These are phyloP conservation scores for Agrochola litura DNA, from an alignment of 2,888 invertebrate species.

Conservation along the genomic window DNA sequence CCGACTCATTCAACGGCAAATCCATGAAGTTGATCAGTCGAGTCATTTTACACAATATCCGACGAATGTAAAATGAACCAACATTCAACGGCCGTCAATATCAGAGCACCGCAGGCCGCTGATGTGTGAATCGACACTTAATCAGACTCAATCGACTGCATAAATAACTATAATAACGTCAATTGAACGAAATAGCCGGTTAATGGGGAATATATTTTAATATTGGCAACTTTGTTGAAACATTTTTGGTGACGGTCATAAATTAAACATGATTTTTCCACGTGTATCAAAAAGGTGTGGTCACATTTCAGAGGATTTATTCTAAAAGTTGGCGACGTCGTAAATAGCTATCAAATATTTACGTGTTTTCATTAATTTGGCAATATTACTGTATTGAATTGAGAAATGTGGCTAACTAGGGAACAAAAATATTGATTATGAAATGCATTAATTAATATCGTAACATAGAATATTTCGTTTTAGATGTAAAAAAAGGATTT, in stretches of 20 bases:
- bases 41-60: conserved; percentile 50
- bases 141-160: conserved; percentile 63
- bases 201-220: conserved; percentile 45
- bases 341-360: too few relatives aligned
- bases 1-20: conserved; percentile 5
- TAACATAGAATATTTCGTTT: too few relatives aligned
- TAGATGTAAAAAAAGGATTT: too few relatives aligned
- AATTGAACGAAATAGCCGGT: conserved; percentile 45
- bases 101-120: conserved; percentile 56
- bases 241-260: not conserved
- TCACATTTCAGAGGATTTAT: too few relatives aligned
- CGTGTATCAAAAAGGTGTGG: too few relatives aligned
- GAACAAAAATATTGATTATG: too few relatives aligned
- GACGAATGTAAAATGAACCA: conserved; percentile 47
- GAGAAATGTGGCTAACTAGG: too few relatives aligned
- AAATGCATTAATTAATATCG: too few relatives aligned
- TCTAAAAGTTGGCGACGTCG: too few relatives aligned
- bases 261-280: not conserved
- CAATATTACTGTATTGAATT: too few relatives aligned
- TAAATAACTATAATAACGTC: conserved; percentile 61
- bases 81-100: conserved; percentile 60
- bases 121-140: conserved; percentile 65
- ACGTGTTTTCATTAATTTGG: too few relatives aligned
- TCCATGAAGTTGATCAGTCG: conserved; percentile 17
- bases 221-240: conserved; percentile 26